Evolutionary conservation across 2,113 vertebrate species (phyloP).

Genomic region (Seriola rivoliana): DNA sequence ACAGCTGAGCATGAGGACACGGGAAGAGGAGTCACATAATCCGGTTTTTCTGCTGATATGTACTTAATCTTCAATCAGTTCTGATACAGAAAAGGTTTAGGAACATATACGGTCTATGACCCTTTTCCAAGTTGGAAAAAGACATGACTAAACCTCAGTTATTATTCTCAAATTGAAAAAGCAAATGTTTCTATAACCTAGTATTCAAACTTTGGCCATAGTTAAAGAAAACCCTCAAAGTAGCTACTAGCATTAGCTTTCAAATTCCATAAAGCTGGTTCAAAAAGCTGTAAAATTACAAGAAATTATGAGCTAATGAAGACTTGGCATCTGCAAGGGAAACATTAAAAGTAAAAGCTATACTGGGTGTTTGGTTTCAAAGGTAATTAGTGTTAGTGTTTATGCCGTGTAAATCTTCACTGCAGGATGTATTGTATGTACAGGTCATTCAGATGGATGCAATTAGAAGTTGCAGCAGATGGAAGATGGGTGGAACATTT

Average conservation of each 20-base stretch:
- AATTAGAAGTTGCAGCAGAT: conserved; percentile 41
- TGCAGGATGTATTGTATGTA: conserved; percentile 17
- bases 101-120: background rate
- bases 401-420: conserved; percentile 18
- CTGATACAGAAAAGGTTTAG: background rate
- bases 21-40: background rate
- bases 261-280: background rate
- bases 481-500: conserved; percentile 37
- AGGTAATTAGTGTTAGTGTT: conserved; percentile 25
- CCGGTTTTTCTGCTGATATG: background rate
- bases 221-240: background rate
- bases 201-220: background rate
- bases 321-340: conserved; percentile 12
- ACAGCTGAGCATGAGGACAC: conserved; percentile 8
- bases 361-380: conserved; percentile 22
- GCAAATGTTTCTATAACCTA: background rate
- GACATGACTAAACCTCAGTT: background rate
- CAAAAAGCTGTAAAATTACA: background rate
- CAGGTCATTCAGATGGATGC: conserved; percentile 29
- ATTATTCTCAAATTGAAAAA: background rate
- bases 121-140: conserved; percentile 7
- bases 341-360: conserved; percentile 27
- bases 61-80: conserved; percentile 8
- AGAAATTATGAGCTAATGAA: conserved; percentile 16
- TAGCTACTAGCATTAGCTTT: background rate